These are phyloP conservation scores for Chionoecetes opilio DNA, from an alignment of 1,140 invertebrate species.

Conservation along the genomic window DNA sequence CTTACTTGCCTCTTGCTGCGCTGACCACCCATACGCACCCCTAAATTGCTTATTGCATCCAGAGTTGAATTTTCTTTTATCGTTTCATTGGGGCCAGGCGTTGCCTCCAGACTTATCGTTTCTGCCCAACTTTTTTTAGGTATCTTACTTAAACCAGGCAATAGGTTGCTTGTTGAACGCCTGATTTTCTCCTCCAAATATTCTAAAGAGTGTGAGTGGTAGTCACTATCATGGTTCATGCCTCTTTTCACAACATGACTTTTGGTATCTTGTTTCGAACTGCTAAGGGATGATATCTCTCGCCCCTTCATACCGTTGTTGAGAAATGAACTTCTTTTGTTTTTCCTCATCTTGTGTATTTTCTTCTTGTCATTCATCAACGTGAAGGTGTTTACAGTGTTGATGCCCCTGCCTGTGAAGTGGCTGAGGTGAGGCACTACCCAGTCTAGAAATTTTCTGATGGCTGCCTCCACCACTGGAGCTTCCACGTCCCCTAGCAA, in stretches of 20 bases:
- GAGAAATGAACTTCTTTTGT: background rate
- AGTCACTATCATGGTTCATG: background rate
- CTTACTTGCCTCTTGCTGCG: background rate
- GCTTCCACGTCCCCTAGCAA: constrained; percentile 12
- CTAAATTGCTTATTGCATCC: background rate
- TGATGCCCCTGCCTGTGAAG: background rate
- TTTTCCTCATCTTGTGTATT: background rate
- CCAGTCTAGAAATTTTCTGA: constrained; percentile 59
- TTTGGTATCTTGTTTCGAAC: background rate
- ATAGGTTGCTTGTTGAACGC: background rate
- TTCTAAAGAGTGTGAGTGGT: background rate
- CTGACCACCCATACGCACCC: no score
- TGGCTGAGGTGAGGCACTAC: constrained; percentile 55
- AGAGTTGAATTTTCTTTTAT: background rate
- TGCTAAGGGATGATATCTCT: background rate
- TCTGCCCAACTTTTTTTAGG: background rate
- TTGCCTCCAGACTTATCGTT: background rate
- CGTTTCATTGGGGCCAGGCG: background rate
- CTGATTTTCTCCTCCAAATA: background rate
- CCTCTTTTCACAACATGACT: background rate
- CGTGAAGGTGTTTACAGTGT: background rate
- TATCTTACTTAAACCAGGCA: background rate
- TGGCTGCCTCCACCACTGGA: constrained; percentile 21
- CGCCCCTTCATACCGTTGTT: background rate
- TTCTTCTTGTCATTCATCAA: background rate